These are phyloP conservation scores for Leptocoma aspasia DNA, from an alignment of 2,113 vertebrate genomes.

Conservation along the genomic window DNA sequence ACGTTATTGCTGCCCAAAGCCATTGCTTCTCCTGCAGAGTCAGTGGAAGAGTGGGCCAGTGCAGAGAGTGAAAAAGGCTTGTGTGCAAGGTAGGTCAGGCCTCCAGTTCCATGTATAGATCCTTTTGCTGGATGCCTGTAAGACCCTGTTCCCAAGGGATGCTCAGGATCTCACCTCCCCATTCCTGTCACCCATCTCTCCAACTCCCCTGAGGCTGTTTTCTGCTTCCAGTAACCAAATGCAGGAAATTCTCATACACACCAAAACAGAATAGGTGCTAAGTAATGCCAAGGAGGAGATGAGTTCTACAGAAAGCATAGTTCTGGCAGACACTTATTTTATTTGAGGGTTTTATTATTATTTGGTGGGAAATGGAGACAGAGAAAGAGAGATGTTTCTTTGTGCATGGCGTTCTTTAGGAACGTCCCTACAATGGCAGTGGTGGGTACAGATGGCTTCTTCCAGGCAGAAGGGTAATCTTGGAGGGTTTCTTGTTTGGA, in stretches of 20 bases:
- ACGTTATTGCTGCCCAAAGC: not conserved
- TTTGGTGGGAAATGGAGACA: not conserved
- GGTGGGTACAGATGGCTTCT: not conserved
- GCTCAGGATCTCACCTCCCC: not conserved
- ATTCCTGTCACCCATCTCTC: fast-evolving
- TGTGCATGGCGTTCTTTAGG: not conserved
- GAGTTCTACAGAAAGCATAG: not conserved
- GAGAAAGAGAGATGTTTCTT: not conserved
- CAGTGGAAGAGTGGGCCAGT: fast-evolving
- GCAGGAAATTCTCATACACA: not conserved
- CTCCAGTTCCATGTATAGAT: not conserved
- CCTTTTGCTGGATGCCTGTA: not conserved
- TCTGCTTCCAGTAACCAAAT: not conserved
- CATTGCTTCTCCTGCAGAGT: not conserved
- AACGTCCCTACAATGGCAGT: fast-evolving
- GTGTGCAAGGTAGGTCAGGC: not conserved
- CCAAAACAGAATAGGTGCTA: not conserved
- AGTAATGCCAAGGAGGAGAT: not conserved
- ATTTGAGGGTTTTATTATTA: not conserved
- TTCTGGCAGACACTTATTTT: not conserved
- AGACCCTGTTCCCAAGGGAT: not conserved
- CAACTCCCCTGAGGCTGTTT: not conserved
- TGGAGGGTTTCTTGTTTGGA: not conserved
- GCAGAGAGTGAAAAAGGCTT: not conserved
- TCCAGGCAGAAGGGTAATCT: not conserved